Evolutionary conservation across 2,797 vertebrate species (phyloP).

Genomic region (Lepus oiostolus): DNA sequence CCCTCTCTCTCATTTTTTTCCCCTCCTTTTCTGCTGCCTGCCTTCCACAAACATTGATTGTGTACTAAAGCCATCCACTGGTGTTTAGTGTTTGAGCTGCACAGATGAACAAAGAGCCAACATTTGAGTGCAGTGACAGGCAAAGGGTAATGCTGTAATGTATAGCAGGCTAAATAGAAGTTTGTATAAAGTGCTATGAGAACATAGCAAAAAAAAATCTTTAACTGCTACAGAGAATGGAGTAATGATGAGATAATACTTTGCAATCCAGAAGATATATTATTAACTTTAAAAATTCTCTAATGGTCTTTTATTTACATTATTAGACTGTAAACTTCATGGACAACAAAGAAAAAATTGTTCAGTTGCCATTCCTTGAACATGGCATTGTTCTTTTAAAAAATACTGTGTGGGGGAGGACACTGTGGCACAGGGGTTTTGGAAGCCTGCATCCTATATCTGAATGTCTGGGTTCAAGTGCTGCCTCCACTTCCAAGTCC

Average conservation of each 20-base stretch:
- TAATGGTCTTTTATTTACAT: constrained; percentile 37
- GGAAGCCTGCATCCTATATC: too few relatives aligned
- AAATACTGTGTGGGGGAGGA: neutral
- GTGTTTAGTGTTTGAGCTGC: constrained; percentile 9
- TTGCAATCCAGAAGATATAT: neutral
- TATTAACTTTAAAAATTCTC: neutral
- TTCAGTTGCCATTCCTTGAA: neutral
- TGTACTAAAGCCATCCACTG: neutral
- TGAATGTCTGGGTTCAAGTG: too few relatives aligned
- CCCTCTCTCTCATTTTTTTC: neutral
- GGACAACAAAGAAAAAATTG: constrained; percentile 1
- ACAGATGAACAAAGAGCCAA: neutral
- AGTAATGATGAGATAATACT: neutral
- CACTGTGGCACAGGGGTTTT: too few relatives aligned
- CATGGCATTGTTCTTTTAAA: constrained; percentile 1
- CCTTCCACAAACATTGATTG: neutral
- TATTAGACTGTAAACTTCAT: neutral
- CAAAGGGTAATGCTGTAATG: neutral
- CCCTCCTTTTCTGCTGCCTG: neutral
- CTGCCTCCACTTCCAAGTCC: too few relatives aligned
- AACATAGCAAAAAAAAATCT: neutral
- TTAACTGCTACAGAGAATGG: neutral
- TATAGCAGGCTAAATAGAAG: neutral
- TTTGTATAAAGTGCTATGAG: neutral
- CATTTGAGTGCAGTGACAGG: neutral